A percentile compares a stretch with the other conserved stretches of the same genome.
These are phyloP conservation scores for Dynastes tityus DNA, from an alignment of 2,888 invertebrate species.

Conservation along the genomic window DNA sequence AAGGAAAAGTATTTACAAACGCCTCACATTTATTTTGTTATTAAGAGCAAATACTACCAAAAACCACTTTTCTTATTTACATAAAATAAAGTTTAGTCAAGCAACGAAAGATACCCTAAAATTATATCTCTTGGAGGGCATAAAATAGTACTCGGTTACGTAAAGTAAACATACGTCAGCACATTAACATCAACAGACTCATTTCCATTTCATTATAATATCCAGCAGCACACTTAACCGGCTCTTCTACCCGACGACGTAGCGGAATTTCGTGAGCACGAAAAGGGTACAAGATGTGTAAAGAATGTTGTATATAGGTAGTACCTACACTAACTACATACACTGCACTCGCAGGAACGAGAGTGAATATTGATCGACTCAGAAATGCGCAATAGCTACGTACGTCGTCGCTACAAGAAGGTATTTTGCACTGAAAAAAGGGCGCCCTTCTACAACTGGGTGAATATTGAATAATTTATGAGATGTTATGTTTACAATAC, in stretches of 20 bases:
- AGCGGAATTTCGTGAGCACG: conserved; percentile 13
- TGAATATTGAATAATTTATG: conserved; percentile 46
- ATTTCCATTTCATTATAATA: conserved; percentile 17
- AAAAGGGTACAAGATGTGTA: conserved; percentile 23
- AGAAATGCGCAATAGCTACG: conserved; percentile 43
- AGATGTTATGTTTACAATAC: conserved; percentile 35
- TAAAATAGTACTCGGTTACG: too few relatives aligned
- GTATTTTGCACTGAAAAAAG: conserved; percentile 37
- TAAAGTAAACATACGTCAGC: background rate
- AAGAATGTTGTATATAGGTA: conserved; percentile 1
- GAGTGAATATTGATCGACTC: conserved; percentile 41
- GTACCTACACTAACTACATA: conserved; percentile 24
- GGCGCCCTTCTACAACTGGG: conserved; percentile 11
- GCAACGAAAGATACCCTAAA: too few relatives aligned
- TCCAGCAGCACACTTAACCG: background rate
- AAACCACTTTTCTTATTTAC: too few relatives aligned
- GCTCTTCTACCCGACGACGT: background rate
- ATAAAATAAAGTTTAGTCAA: too few relatives aligned
- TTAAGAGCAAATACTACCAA: too few relatives aligned
- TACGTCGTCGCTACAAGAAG: conserved; percentile 40
- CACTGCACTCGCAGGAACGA: conserved; percentile 37
- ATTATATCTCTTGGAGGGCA: too few relatives aligned
- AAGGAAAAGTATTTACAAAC: too few relatives aligned
- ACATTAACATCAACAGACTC: conserved; percentile 2
- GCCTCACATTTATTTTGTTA: too few relatives aligned